Conservation (phyloP, 2,888 invertebrate species). For the Catocala nupta region DNA sequence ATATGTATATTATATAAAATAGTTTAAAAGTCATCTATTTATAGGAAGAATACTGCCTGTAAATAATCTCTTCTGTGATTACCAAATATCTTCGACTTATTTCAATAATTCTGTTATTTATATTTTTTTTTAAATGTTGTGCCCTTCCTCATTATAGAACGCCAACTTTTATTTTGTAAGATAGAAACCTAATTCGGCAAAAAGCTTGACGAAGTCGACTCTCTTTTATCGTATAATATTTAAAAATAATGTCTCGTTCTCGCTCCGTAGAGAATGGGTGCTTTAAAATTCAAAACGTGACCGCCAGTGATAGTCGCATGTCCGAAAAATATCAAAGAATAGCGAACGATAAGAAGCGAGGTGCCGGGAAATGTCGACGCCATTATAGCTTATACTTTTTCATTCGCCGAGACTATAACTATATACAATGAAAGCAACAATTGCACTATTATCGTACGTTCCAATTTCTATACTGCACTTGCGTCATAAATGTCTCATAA, state of each 20-base stretch:
- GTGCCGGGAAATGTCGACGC: not conserved
- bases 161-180: too few species aligned
- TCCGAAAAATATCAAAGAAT: conserved; percentile 37
- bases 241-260: not conserved
- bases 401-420: not conserved
- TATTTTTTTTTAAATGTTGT: too few species aligned
- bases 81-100: too few species aligned
- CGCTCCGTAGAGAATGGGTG: conserved; percentile 10
- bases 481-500: not conserved
- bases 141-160: too few species aligned
- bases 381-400: not conserved
- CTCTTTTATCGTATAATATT: too few species aligned
- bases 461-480: not conserved
- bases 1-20: too few species aligned
- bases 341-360: not conserved
- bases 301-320: conserved; percentile 35
- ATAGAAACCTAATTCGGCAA: too few species aligned
- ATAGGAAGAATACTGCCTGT: too few species aligned
- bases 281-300: conserved; percentile 45
- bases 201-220: too few species aligned
- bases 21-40: too few species aligned
- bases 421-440: not conserved
- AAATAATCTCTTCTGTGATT: too few species aligned
- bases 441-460: not conserved
- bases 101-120: too few species aligned